These are phyloP conservation scores for Aelia acuminata DNA, from an alignment of 2,888 invertebrate genomes.

Conservation along the genomic window DNA sequence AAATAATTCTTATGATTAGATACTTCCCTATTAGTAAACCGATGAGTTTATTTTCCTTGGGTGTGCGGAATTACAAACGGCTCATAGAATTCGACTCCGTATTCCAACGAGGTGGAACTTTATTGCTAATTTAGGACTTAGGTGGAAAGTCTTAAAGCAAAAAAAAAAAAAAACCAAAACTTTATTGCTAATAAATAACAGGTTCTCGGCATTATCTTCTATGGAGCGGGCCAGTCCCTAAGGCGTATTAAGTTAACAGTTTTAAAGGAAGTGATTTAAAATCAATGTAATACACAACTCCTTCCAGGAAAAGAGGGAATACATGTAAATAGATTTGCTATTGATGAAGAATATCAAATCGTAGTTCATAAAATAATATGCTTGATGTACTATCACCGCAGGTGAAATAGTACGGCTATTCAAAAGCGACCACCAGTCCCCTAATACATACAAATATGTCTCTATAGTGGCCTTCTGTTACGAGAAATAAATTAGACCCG, in stretches of 20 bases:
- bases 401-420: background rate
- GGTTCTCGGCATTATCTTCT: conserved; percentile 6
- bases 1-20: conserved; percentile 17
- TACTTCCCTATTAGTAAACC: background rate
- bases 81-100: conserved; percentile 27
- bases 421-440: background rate
- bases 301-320: background rate
- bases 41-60: conserved; percentile 13
- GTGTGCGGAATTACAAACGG: conserved; percentile 14
- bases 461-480: background rate
- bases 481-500: background rate
- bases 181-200: conserved; percentile 48
- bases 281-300: background rate
- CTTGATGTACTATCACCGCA: background rate
- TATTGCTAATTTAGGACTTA: conserved; percentile 44
- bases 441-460: conserved; percentile 25
- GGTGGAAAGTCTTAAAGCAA: no score
- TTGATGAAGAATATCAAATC: background rate
- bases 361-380: background rate
- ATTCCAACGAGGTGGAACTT: conserved; percentile 27
- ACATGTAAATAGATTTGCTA: conserved; percentile 8
- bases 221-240: background rate
- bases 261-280: conserved; percentile 27
- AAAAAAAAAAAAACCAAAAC: no score
- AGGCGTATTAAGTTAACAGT: background rate